These are phyloP conservation scores for Serripes groenlandicus DNA, from an alignment of 2,888 invertebrate genomes.

Conservation along the genomic window DNA sequence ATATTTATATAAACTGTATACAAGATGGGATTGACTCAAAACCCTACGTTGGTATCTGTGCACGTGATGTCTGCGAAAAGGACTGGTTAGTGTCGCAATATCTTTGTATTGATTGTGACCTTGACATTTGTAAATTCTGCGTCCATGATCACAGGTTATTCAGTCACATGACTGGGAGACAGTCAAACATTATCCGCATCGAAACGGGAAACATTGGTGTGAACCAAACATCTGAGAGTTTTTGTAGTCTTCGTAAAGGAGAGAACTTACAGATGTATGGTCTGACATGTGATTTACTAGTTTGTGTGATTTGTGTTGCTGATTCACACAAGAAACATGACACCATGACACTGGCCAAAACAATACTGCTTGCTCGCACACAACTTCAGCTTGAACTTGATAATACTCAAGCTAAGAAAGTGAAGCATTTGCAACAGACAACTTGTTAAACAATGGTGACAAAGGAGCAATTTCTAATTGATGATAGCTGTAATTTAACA, in stretches of 20 bases:
- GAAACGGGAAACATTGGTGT: conserved; percentile 72
- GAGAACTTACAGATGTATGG: conserved; percentile 79
- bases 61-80: conserved; percentile 77
- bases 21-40: conserved; percentile 79
- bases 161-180: conserved; percentile 69
- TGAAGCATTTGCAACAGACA: no score
- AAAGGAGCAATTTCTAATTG: conserved; percentile 67
- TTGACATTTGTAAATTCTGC: conserved; percentile 81
- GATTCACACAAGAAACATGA: conserved; percentile 76
- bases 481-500: no score
- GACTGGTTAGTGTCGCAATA: conserved; percentile 80
- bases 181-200: conserved; percentile 76
- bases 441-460: conserved; percentile 62
- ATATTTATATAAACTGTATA: conserved; percentile 81
- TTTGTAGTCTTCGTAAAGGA: conserved; percentile 72
- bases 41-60: conserved; percentile 76
- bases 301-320: conserved; percentile 79
- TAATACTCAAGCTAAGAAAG: conserved; percentile 62
- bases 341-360: conserved; percentile 74
- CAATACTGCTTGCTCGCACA: conserved; percentile 70
- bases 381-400: conserved; percentile 76
- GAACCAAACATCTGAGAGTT: conserved; percentile 68
- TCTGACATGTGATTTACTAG: conserved; percentile 72
- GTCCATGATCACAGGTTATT: conserved; percentile 80
- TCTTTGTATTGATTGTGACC: conserved; percentile 80